phyloP scores from a whole-genome alignment of 2,888 invertebrate species.

The Drosophila mimetica region DNA sequence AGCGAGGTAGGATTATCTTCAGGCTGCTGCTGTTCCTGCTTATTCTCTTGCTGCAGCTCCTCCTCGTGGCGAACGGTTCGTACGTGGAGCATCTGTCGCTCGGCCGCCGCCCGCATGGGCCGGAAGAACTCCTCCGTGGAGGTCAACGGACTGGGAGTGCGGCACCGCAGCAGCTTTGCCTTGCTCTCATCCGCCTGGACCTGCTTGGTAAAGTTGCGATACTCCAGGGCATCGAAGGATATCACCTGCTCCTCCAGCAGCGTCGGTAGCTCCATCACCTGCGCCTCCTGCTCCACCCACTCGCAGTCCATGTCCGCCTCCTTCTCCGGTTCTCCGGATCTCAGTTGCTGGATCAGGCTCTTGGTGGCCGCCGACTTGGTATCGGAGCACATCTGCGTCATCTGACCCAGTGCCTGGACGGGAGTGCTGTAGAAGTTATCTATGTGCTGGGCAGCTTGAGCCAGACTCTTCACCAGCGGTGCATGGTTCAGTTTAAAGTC shows the following conservation, averaged over 20 bases:
- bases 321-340: slow-evolving; percentile 51
- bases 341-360: slow-evolving; percentile 46
- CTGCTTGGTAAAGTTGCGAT: slow-evolving; percentile 52
- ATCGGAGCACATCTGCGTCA: slow-evolving; percentile 55
- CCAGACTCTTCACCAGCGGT: slow-evolving; percentile 74
- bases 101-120: slow-evolving; percentile 75
- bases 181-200: slow-evolving; percentile 65
- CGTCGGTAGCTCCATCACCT: background rate
- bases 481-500: slow-evolving; percentile 74
- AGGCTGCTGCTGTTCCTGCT: slow-evolving; percentile 50
- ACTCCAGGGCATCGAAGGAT: slow-evolving; percentile 47
- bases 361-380: slow-evolving; percentile 58
- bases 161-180: slow-evolving; percentile 53
- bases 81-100: slow-evolving; percentile 71
- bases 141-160: slow-evolving; percentile 72
- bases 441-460: slow-evolving; percentile 73
- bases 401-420: slow-evolving; percentile 72
- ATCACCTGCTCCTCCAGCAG: slow-evolving; percentile 5
- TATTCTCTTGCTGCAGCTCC: slow-evolving; percentile 52
- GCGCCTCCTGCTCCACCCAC: slow-evolving; percentile 47
- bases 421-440: slow-evolving; percentile 81
- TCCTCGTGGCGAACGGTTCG: slow-evolving; percentile 79
- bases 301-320: slow-evolving; percentile 57
- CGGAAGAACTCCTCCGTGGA: slow-evolving; percentile 71
- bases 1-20: slow-evolving; percentile 53